Conservation (phyloP, 2,113 vertebrate species). For the Sturnira hondurensis region DNA sequence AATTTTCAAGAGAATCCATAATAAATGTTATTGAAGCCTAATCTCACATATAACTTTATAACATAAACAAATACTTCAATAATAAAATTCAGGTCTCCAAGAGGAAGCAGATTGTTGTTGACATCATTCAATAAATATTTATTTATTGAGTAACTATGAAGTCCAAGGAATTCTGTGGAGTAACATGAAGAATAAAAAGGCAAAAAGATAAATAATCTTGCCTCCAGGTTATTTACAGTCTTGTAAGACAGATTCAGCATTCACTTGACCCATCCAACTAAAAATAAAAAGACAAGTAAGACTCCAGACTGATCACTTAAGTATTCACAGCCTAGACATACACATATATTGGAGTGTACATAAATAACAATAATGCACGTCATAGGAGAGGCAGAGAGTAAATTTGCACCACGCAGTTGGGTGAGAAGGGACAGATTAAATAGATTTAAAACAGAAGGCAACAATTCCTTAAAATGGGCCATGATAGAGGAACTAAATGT, state of each 20-base stretch:
- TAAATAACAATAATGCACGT: neutral
- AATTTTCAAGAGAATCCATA: neutral
- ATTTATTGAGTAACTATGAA: slow-evolving; percentile 20
- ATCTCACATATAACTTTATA: slow-evolving; percentile 17
- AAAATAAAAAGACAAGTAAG: slow-evolving; percentile 6
- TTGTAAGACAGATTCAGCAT: neutral
- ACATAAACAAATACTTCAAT: slow-evolving; percentile 34
- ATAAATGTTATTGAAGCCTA: neutral
- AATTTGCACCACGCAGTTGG: neutral
- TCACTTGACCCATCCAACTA: slow-evolving; percentile 16
- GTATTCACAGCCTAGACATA: neutral
- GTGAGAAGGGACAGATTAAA: neutral
- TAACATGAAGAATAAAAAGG: slow-evolving; percentile 1
- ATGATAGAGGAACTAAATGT: neutral
- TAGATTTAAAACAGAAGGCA: neutral
- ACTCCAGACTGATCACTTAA: neutral
- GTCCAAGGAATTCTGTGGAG: neutral
- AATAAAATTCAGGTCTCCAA: slow-evolving; percentile 27
- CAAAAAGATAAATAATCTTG: slow-evolving; percentile 40
- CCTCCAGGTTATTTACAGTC: slow-evolving; percentile 4
- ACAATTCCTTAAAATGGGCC: neutral
- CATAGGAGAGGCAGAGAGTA: neutral
- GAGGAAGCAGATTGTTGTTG: slow-evolving; percentile 49
- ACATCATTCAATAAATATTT: slow-evolving; percentile 36
- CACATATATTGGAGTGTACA: neutral